Base-by-base conservation (phyloP, 2,797 vertebrate genomes). In the Cossypha heuglini region DNA sequence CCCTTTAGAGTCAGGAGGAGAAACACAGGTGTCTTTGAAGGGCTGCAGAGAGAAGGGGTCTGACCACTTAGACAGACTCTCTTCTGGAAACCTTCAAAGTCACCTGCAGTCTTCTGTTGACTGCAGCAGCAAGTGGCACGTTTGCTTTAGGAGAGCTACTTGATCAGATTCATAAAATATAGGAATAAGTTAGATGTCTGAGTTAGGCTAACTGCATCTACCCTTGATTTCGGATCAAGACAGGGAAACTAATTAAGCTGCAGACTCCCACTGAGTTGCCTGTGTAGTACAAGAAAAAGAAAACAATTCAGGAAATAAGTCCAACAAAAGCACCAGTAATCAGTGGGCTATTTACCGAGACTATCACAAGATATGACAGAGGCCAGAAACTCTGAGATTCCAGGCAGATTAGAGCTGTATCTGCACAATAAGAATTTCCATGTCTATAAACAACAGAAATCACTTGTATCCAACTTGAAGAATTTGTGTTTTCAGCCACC, bases 281-380 rank as follows among this genome's bases (percentile, higher is more conserved):
- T 73, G 37, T n/a, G 29, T 49, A 75, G 51, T 68, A 59, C 33
- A 93, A 62, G 63, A 43, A 75, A 93, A 92, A 55, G 57, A 86
- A 95, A 90, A 64, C n/a, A 76, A 85, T 79, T 59, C 37, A 43
- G 74, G 55, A 94, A 90, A 57, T 57, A 52, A 57, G 52, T 76
- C 92, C 95, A 96, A 94, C 45, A 92, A 93, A 95, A 95, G 54
- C 88, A 94, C 37, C 38, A 61, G 67, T 90, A 82, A 94, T 82
- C 74, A 86, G 37, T 71, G 63, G 48, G 49, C 79, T 93, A 79
- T 90, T 93, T 93, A 96, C 67, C 19, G 28, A 85, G 83, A 67
- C 80, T 95, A 88, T 96, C 69, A 61, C 89, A 93, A 96, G 81
- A n/a, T 94, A 95, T 54, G 62, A 93, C 62, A 86, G 73, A 89